Conservation (phyloP, 2,888 invertebrate species). For the Eurytoma adleriae region DNA sequence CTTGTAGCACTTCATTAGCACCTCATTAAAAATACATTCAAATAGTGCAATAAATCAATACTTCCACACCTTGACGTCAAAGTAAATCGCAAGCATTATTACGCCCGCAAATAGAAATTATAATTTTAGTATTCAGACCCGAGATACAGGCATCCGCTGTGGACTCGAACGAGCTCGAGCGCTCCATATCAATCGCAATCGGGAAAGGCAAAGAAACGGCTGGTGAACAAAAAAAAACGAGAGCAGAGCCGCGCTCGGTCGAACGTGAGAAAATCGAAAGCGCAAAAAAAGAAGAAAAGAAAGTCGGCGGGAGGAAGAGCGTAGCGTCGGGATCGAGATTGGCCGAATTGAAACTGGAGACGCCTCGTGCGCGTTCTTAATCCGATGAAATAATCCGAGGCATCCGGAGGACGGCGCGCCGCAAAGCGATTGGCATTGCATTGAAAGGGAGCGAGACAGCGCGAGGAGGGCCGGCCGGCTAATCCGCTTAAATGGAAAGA, state of each 20-base stretch:
- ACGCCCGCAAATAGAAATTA: no score
- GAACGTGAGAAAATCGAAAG: conserved; percentile 19
- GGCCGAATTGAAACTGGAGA: conserved; percentile 35
- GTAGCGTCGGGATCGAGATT: conserved; percentile 8
- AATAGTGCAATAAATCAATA: no score
- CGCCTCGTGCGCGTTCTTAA: conserved; percentile 46
- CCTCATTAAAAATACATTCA: no score
- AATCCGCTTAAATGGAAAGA: conserved; percentile 43
- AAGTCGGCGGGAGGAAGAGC: background rate
- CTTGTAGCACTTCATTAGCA: no score
- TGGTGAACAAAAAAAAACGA: no score
- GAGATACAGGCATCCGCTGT: no score
- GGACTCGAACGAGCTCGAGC: no score
- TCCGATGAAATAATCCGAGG: conserved; percentile 52
- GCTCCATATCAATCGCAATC: no score
- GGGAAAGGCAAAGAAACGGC: no score
- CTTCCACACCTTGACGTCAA: no score
- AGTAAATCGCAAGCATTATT: no score
- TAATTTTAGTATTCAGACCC: no score
- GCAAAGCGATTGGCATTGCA: conserved; percentile 42
- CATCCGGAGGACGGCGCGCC: conserved; percentile 32
- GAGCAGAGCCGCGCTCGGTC: background rate
- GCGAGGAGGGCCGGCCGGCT: background rate
- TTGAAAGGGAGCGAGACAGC: conserved; percentile 3
- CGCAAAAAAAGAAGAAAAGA: background rate